phyloP scores from a whole-genome alignment of 2,888 invertebrate genomes.

The Andrena dorsata region DNA sequence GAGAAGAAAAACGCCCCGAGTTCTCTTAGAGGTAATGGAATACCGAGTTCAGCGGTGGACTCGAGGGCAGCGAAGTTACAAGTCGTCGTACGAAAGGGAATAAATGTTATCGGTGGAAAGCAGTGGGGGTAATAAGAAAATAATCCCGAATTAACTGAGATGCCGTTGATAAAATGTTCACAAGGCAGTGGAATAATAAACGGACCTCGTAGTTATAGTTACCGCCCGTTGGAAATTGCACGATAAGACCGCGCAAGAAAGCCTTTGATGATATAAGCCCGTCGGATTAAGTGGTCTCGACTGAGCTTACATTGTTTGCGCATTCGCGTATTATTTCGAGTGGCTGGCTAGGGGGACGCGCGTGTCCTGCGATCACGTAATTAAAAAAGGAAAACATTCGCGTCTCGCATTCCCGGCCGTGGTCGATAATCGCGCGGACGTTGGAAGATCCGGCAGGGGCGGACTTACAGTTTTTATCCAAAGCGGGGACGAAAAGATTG shows the following conservation, averaged over 20 bases:
- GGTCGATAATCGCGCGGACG: not conserved
- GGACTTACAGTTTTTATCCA: not conserved
- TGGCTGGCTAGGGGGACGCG: not conserved
- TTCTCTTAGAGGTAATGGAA: not conserved
- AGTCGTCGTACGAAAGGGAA: not conserved
- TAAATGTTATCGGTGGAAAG: not conserved
- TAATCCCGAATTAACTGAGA: slow-evolving; percentile 24
- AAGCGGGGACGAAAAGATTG: not conserved
- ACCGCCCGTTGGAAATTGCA: slow-evolving; percentile 53
- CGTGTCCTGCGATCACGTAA: slow-evolving; percentile 2
- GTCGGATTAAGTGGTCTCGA: slow-evolving; percentile 52
- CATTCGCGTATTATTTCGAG: slow-evolving; percentile 13
- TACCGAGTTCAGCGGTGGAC: not conserved
- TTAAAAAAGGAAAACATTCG: slow-evolving; percentile 11
- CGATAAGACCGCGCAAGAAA: slow-evolving; percentile 52
- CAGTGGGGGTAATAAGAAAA: slow-evolving; percentile 20
- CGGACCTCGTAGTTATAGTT: slow-evolving; percentile 22
- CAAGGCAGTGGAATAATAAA: slow-evolving; percentile 59
- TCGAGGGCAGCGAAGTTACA: not conserved
- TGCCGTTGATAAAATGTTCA: slow-evolving; percentile 62
- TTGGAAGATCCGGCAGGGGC: not conserved
- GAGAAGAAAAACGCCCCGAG: not conserved
- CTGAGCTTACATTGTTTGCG: slow-evolving; percentile 48
- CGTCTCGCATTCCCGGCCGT: not conserved
- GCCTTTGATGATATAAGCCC: slow-evolving; percentile 58